Conservation (phyloP, 2,797 vertebrate species). For the Acanthiza pusilla region DNA sequence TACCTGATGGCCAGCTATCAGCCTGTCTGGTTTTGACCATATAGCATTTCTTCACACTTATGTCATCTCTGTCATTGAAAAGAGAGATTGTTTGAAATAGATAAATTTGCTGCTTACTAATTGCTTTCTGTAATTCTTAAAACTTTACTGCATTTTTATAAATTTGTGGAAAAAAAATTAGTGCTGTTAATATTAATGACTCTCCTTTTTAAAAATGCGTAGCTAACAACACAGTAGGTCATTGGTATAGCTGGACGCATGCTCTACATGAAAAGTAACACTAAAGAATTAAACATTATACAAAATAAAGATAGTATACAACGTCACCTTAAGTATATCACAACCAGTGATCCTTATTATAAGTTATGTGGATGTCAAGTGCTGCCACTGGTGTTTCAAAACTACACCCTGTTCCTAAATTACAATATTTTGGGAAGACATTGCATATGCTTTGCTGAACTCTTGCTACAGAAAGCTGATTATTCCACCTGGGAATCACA, state of each 20-base stretch:
- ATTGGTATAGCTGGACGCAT: background rate
- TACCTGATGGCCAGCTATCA: background rate
- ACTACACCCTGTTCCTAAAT: background rate
- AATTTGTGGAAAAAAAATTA: background rate
- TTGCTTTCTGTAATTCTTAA: background rate
- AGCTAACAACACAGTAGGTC: background rate
- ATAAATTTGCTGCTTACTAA: background rate
- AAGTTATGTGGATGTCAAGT: background rate
- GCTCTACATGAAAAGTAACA: background rate
- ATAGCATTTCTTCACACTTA: background rate
- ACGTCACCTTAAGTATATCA: fast-evolving
- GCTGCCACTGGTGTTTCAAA: background rate
- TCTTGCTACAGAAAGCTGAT: background rate
- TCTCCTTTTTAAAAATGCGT: background rate
- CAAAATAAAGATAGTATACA: background rate
- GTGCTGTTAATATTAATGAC: background rate
- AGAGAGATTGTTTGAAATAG: background rate
- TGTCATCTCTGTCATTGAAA: background rate
- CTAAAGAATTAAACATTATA: background rate
- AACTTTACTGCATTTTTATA: background rate
- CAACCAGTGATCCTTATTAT: background rate
- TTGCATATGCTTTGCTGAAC: background rate
- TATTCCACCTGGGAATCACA: background rate
- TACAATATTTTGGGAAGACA: background rate
- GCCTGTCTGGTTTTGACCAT: background rate